Conservation (phyloP, 2,797 vertebrate genomes). For the Pelochelys cantorii region DNA sequence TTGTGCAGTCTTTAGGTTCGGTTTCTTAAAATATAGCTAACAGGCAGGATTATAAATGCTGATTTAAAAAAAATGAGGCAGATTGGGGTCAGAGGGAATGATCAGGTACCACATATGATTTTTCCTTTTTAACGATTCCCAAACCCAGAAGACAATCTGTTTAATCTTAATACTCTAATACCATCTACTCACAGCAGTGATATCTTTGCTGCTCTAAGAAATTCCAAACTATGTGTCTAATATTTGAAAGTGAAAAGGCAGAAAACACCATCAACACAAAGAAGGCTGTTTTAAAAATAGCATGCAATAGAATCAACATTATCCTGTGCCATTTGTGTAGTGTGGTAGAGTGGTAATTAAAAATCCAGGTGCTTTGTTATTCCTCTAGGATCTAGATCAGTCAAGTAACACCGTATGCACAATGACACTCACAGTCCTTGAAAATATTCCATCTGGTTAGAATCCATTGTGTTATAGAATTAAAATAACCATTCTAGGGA, state of each 20-base stretch:
- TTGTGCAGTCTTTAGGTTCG: neutral
- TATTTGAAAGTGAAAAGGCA: neutral
- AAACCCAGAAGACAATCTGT: neutral
- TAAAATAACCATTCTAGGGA: neutral
- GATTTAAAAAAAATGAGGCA: neutral
- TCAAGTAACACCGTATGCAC: constrained; percentile 37
- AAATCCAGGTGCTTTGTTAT: constrained; percentile 45
- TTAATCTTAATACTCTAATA: neutral
- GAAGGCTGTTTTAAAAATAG: neutral
- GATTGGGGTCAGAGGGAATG: neutral
- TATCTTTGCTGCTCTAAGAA: neutral
- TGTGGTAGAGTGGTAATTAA: neutral
- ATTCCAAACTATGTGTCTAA: neutral
- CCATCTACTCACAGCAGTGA: neutral
- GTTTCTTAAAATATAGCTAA: neutral
- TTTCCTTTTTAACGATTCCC: neutral
- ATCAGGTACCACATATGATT: neutral
- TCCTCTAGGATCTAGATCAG: constrained; percentile 33
- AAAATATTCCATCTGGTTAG: constrained; percentile 38
- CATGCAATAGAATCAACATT: neutral
- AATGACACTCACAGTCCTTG: constrained; percentile 36
- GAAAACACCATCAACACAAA: neutral
- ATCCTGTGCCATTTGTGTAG: neutral
- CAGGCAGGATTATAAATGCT: neutral
- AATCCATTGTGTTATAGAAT: constrained; percentile 19